A percentile compares a stretch with the other conserved stretches of the same genome.
Conservation (phyloP, 2,113 vertebrate genomes). For the Melanerpes aurifrons region DNA sequence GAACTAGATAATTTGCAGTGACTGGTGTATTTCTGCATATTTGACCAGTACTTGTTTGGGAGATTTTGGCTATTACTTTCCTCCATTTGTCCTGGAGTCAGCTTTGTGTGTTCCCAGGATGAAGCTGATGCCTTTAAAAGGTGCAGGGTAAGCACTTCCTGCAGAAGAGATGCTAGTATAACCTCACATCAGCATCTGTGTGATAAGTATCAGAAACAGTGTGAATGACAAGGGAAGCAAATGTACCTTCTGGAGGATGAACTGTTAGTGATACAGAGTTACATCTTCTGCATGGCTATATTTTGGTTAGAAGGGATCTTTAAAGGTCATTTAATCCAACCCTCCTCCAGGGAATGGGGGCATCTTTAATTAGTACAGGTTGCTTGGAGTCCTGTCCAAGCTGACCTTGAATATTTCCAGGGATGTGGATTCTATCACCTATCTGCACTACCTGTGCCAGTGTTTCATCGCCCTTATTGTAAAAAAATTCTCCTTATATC, state of each 20-base stretch:
- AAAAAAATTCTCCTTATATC: too few relatives aligned
- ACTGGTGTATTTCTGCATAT: not conserved
- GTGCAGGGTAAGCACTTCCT: not conserved
- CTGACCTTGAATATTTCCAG: not conserved
- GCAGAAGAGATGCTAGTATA: not conserved
- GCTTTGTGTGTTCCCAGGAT: not conserved
- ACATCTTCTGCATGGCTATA: not conserved
- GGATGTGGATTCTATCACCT: too few relatives aligned
- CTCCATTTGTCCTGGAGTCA: not conserved
- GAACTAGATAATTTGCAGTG: not conserved
- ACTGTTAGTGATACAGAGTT: not conserved
- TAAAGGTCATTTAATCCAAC: not conserved
- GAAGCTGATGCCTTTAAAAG: not conserved
- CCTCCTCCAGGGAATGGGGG: not conserved
- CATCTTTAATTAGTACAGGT: not conserved
- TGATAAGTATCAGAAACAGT: not conserved
- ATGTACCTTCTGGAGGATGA: not conserved
- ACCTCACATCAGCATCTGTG: not conserved
- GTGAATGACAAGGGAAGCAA: not conserved
- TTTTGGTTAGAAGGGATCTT: not conserved
- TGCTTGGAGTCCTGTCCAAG: not conserved
- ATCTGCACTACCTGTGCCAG: too few relatives aligned
- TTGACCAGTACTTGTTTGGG: too few relatives aligned
- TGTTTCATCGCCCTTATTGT: too few relatives aligned
- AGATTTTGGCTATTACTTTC: not conserved